Conservation (phyloP, 2,797 vertebrate genomes). For the Limosa lapponica region DNA sequence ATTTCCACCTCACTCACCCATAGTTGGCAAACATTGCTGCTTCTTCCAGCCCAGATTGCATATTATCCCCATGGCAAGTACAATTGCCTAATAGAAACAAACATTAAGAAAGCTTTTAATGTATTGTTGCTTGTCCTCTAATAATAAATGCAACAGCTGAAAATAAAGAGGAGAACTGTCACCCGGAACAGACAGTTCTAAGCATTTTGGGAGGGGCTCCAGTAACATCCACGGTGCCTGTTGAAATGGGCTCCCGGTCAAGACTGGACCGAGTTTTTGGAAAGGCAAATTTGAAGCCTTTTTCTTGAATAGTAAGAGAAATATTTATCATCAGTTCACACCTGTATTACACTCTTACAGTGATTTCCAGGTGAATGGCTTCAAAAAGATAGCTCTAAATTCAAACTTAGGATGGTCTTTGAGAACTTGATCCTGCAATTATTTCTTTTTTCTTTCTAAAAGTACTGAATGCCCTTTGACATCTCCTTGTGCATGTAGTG, state of each 20-base stretch:
- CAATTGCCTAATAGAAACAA: slow-evolving; percentile 51
- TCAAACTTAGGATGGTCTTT: neutral
- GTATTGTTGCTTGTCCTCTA: slow-evolving; percentile 9
- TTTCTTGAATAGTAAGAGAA: neutral
- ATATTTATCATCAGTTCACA: neutral
- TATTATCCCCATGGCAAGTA: slow-evolving; percentile 25
- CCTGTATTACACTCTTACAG: neutral
- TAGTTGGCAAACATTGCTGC: neutral
- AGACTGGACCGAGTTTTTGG: neutral
- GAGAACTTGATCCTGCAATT: neutral
- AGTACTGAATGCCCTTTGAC: neutral
- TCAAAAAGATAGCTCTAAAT: neutral
- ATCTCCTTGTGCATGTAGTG: neutral
- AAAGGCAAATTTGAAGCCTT: neutral
- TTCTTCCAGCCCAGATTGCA: slow-evolving; percentile 23
- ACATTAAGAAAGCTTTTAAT: slow-evolving; percentile 37
- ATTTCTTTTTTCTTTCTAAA: neutral
- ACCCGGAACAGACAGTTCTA: slow-evolving; percentile 9
- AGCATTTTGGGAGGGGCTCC: neutral
- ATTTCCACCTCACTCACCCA: neutral
- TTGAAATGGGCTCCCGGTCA: neutral
- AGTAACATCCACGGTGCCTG: neutral
- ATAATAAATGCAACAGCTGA: slow-evolving; percentile 8
- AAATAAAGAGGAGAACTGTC: slow-evolving; percentile 2
- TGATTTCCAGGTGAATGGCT: neutral